phyloP scores from a whole-genome alignment of 2,888 invertebrate genomes.

The Nasonia oneida region DNA sequence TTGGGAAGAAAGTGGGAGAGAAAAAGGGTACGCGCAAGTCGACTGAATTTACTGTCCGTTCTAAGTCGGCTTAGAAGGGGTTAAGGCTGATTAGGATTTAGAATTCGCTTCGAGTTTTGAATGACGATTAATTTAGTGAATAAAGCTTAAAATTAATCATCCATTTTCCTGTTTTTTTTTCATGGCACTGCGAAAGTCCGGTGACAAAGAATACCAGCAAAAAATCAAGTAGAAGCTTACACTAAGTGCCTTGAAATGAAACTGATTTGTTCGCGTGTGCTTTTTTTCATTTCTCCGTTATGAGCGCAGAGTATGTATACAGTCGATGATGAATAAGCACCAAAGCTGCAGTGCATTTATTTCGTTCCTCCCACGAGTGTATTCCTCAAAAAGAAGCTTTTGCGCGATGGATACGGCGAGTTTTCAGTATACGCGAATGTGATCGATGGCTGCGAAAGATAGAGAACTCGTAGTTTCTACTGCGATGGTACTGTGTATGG shows the following conservation, averaged over 20 bases:
- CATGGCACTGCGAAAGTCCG: neutral
- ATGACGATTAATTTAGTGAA: neutral
- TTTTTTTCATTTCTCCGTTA: neutral
- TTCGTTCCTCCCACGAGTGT: neutral
- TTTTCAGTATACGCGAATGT: neutral
- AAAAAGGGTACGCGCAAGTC: neutral
- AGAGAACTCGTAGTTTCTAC: too few relatives aligned
- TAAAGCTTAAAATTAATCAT: neutral
- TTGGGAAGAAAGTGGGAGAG: neutral
- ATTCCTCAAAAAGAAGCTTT: neutral
- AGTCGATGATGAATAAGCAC: neutral
- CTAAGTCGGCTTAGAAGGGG: neutral
- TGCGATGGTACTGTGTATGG: neutral
- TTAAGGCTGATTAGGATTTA: neutral
- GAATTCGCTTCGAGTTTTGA: neutral
- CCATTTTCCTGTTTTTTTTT: too few relatives aligned
- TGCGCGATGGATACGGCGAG: neutral
- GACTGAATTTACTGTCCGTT: neutral
- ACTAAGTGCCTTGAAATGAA: neutral
- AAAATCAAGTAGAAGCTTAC: neutral
- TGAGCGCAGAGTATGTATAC: neutral
- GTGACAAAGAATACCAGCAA: neutral
- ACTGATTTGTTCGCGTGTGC: neutral
- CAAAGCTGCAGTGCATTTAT: neutral
- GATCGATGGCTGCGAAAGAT: neutral